These are phyloP conservation scores for Drosophila incognita DNA, from an alignment of 2,888 invertebrate genomes.

Conservation along the genomic window DNA sequence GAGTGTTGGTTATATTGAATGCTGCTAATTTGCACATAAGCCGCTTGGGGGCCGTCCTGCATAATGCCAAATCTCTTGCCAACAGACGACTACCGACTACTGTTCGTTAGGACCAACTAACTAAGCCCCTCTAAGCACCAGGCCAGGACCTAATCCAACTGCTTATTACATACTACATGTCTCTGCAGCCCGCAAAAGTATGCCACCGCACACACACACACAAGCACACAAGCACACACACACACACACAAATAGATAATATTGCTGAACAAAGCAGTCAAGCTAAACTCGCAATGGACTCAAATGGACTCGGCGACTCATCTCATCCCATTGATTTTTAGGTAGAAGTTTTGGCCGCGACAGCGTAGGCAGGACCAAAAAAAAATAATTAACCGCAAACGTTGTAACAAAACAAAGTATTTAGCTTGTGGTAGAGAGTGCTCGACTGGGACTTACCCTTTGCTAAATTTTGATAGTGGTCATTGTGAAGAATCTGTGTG, in stretches of 20 bases:
- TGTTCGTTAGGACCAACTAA: conserved; percentile 31
- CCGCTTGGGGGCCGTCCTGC: conserved; percentile 62
- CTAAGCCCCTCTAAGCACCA: conserved; percentile 61
- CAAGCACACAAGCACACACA: not conserved
- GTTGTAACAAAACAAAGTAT: conserved; percentile 35
- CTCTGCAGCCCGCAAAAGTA: conserved; percentile 42
- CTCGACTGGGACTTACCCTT: not conserved
- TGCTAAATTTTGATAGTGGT: not conserved
- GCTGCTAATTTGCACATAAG: conserved; percentile 80
- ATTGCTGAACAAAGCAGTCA: conserved; percentile 20
- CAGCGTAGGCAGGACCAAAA: conserved; percentile 42
- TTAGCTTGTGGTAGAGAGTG: not conserved
- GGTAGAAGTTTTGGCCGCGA: conserved; percentile 19
- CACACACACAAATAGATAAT: conserved; percentile 22
- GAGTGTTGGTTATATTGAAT: conserved; percentile 72
- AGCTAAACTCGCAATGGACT: conserved; percentile 4
- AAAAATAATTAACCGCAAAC: conserved; percentile 71
- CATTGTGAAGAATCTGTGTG: not conserved
- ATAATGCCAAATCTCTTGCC: conserved; percentile 66
- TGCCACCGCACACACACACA: conserved; percentile 14
- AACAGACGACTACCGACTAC: conserved; percentile 52
- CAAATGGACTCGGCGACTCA: conserved; percentile 29
- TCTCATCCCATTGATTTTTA: conserved; percentile 65
- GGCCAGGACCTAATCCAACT: conserved; percentile 66
- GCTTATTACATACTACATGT: conserved; percentile 65